phyloP scores from a whole-genome alignment of 2,888 invertebrate species.

The Salpingus planirostris region DNA sequence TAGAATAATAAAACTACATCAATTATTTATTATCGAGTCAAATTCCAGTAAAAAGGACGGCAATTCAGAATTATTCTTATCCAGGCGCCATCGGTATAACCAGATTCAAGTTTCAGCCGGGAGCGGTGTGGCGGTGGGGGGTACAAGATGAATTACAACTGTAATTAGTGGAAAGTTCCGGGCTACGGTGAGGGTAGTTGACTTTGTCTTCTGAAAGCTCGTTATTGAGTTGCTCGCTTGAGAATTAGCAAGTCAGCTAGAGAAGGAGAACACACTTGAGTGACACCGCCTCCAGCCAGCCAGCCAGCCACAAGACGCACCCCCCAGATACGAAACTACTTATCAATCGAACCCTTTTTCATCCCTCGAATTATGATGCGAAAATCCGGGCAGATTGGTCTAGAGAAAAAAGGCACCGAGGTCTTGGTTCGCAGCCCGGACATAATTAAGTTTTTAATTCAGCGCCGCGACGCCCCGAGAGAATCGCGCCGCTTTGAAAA shows the following conservation, averaged over 20 bases:
- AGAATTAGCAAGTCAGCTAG: slow-evolving; percentile 23
- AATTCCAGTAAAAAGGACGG: no score
- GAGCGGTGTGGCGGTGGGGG: slow-evolving; percentile 7
- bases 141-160: slow-evolving; percentile 30
- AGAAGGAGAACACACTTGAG: slow-evolving; percentile 12
- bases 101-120: slow-evolving; percentile 8
- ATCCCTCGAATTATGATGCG: no score
- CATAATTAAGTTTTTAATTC: no score
- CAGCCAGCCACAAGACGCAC: slow-evolving; percentile 16
- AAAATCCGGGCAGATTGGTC: no score
- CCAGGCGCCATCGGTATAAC: slow-evolving; percentile 6
- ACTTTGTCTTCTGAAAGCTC: slow-evolving; percentile 25
- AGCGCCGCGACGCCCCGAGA: no score
- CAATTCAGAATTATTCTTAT: no score
- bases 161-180: slow-evolving; percentile 31
- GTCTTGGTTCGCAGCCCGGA: no score
- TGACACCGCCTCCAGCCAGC: slow-evolving; percentile 11
- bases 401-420: no score
- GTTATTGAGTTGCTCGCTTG: slow-evolving; percentile 27
- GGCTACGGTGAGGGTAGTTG: slow-evolving; percentile 23
- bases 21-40: no score
- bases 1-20: no score
- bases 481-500: no score
- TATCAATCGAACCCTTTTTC: slow-evolving; percentile 20
- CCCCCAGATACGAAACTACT: slow-evolving; percentile 8